Conservation (phyloP, 2,888 invertebrate genomes). For the Icerya purchasi region DNA sequence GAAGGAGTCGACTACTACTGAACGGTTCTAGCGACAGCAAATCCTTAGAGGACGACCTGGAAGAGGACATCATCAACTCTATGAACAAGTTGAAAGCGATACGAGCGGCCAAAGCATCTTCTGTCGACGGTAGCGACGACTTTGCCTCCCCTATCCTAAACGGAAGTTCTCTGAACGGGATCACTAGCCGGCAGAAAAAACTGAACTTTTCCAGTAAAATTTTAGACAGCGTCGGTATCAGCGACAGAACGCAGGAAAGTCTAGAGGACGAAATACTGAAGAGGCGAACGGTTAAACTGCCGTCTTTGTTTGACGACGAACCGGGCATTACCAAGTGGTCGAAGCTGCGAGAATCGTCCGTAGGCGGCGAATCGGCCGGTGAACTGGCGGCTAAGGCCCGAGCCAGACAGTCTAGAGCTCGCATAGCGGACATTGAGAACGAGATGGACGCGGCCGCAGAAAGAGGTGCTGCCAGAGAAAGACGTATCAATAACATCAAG, state of each 20-base stretch:
- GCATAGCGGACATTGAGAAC: constrained; percentile 46
- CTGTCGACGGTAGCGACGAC: constrained; percentile 2
- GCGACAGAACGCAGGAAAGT: constrained; percentile 18
- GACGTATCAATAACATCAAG: constrained; percentile 44
- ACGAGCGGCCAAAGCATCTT: constrained; percentile 11
- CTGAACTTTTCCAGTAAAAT: constrained; percentile 39
- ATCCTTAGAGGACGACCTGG: constrained; percentile 14
- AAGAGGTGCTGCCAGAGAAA: constrained; percentile 44
- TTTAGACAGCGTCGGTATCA: constrained; percentile 36
- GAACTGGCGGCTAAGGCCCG: constrained; percentile 37
- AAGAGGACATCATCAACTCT: constrained; percentile 14
- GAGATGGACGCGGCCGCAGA: constrained; percentile 52
- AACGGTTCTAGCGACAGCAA: constrained; percentile 11
- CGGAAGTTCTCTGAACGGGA: constrained; percentile 4
- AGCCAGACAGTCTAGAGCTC: constrained; percentile 41
- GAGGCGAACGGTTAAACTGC: constrained; percentile 16
- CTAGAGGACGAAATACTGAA: constrained; percentile 19
- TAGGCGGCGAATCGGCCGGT: constrained; percentile 3
- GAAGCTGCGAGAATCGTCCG: constrained; percentile 29
- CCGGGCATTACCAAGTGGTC: constrained; percentile 34
- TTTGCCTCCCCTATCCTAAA: constrained; percentile 5
- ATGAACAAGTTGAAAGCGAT: constrained; percentile 10
- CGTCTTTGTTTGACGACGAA: constrained; percentile 16
- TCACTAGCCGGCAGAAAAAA: background rate
- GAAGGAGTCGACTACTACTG: constrained; percentile 15